Base-by-base conservation (phyloP, 2,113 vertebrate species). In the Menidia beryllina region DNA sequence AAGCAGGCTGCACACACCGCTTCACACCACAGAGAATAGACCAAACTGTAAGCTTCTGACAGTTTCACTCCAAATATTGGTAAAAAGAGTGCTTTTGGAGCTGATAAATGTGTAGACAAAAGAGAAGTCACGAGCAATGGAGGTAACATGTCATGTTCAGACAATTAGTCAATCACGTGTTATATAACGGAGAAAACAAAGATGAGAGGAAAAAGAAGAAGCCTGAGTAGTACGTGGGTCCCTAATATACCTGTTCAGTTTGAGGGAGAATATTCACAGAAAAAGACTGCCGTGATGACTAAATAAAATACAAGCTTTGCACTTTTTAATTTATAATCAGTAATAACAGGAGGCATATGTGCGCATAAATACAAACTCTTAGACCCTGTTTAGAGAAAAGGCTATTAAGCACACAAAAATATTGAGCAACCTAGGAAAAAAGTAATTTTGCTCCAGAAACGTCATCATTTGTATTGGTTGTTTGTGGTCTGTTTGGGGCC, bases 41-140 rank as follows among this genome's bases (percentile, higher is more conserved):
- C 85, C 86, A 89, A 89, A 89, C 87, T 85, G 49, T 72, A 69
- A 79, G 69, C 56, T 72, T 83, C 82, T 86, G 71, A 79, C 84
- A 53, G 68, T 85, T 79, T 87, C 81, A 83, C 62, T 82, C 55
- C 50, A 89, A 92, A 91, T 86, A 92, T 69, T 62, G 79, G 86
- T 77, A 69, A 77, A 69, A 5, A 34, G 30, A 71, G 72, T 63
- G 21, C 2, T 68, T 57, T 75, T 45, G 67, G 77, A 10, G 67
- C 65, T 66, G 26, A 81, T 61, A 72, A 74, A 86, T 38, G 73
- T 19, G 53, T 27, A 51, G 49, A 82, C 65, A 47, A 36, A 51
- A 10, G 24, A 61, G 48, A 82, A 77, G 24, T 48, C 19, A 19
- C 53, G 68, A 83, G 67, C 49, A 57, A 61, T 30, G 47, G 26